These are phyloP conservation scores for Apomyelois bistriatella DNA, from an alignment of 2,888 invertebrate genomes.

Conservation along the genomic window DNA sequence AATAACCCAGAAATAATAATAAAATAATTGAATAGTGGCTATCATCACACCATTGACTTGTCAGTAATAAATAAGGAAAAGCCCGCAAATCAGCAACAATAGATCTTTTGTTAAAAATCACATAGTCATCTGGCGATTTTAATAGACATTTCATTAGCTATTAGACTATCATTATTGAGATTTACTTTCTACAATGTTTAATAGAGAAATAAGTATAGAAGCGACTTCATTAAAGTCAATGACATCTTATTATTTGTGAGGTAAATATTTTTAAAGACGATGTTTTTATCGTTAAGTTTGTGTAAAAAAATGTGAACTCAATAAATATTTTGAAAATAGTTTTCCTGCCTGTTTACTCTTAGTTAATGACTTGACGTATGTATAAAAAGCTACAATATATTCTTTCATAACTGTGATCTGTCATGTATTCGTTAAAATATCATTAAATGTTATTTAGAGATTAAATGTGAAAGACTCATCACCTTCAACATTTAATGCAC, in stretches of 20 bases:
- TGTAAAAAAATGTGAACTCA: too few species aligned
- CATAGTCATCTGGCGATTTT: conserved; percentile 33
- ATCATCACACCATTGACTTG: conserved; percentile 15
- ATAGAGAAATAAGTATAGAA: conserved; percentile 20
- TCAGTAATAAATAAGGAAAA: conserved; percentile 19
- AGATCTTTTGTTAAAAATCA: conserved; percentile 20
- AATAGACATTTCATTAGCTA: conserved; percentile 30
- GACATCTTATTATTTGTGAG: neutral
- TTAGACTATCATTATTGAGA: conserved; percentile 24
- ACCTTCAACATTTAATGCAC: conserved; percentile 19
- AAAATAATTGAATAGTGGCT: conserved; percentile 14
- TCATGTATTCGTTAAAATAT: neutral
- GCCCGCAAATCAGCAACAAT: conserved; percentile 23
- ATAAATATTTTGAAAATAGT: too few species aligned
- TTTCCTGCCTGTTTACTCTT: too few species aligned
- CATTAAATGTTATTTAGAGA: neutral
- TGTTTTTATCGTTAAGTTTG: too few species aligned
- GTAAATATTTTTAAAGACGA: too few species aligned
- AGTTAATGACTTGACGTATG: too few species aligned
- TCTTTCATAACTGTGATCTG: neutral
- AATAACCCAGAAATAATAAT: conserved; percentile 5
- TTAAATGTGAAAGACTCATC: conserved; percentile 19
- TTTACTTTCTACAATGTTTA: conserved; percentile 31
- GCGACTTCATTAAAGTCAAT: conserved; percentile 4
- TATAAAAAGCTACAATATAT: too few species aligned